Evolutionary conservation across 1,140 invertebrate species (phyloP).

Genomic region (Cyclina sinensis): DNA sequence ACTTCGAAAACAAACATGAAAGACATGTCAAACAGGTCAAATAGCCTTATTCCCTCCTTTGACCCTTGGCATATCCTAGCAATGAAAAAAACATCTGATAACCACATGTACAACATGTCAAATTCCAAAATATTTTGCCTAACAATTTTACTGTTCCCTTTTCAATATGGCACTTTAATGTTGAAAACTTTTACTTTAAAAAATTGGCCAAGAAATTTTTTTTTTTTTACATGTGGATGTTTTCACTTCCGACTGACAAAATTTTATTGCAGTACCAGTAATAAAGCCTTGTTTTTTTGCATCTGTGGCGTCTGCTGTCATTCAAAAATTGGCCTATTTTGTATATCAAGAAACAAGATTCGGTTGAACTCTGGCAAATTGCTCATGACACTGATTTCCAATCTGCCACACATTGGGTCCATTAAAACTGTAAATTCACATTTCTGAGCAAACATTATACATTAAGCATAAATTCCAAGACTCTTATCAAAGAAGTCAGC

Average conservation of each 20-base stretch:
- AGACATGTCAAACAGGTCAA: slow-evolving; percentile 47
- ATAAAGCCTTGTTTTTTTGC: slow-evolving; percentile 16
- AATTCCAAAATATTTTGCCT: not conserved
- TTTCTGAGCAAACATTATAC: slow-evolving; percentile 6
- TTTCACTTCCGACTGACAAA: not conserved
- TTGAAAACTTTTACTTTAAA: not conserved
- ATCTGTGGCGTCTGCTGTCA: slow-evolving; percentile 13
- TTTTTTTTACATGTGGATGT: not conserved
- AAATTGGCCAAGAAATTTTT: too few species aligned
- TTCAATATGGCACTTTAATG: slow-evolving; percentile 11
- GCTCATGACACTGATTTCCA: slow-evolving; percentile 33
- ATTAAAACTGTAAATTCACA: slow-evolving; percentile 43
- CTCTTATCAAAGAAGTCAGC: slow-evolving; percentile 28
- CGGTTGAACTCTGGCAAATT: not conserved
- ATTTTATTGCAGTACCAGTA: not conserved
- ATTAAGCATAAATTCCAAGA: not conserved
- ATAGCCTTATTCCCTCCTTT: not conserved
- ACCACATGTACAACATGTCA: not conserved
- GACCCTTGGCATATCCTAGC: slow-evolving; percentile 22
- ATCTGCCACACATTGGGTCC: slow-evolving; percentile 12
- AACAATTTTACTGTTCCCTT: not conserved
- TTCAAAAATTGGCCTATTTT: not conserved
- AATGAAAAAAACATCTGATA: slow-evolving; percentile 14
- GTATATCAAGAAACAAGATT: not conserved
- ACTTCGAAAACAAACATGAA: slow-evolving; percentile 38